These are phyloP conservation scores for Strix occidentalis DNA, from an alignment of 2,797 vertebrate genomes.

Conservation along the genomic window DNA sequence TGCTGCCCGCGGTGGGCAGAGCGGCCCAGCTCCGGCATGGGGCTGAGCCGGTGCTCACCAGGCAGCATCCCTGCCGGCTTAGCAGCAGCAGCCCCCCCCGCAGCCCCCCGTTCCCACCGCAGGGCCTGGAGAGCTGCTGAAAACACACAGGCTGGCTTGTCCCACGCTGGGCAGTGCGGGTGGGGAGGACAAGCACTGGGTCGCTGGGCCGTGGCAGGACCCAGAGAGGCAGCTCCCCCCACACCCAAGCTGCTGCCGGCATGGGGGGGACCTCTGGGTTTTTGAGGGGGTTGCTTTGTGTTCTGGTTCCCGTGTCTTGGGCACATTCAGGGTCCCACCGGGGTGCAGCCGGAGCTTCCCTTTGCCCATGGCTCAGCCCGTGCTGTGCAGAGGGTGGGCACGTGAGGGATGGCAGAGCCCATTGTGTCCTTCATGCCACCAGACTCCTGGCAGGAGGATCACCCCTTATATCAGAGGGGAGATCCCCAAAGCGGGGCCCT, in stretches of 20 bases:
- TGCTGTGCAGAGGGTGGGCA: background rate
- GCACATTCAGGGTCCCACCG: rapidly evolving
- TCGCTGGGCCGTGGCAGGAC: background rate
- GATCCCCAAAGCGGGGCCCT: background rate
- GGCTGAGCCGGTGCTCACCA: background rate
- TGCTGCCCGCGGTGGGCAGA: rapidly evolving
- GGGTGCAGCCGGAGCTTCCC: background rate
- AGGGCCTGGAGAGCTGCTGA: background rate
- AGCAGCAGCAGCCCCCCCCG: background rate
- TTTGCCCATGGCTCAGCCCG: rapidly evolving
- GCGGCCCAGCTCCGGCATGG: rapidly evolving
- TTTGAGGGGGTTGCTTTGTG: background rate
- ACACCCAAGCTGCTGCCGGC: background rate
- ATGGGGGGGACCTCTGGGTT: background rate
- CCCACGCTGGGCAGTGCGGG: rapidly evolving
- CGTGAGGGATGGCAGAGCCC: background rate
- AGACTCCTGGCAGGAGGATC: background rate
- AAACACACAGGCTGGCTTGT: background rate
- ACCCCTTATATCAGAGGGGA: background rate
- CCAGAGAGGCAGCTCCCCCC: background rate
- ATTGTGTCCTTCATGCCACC: background rate
- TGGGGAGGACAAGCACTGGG: background rate
- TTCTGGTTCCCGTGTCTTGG: background rate
- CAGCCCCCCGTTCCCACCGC: background rate
- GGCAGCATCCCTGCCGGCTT: background rate